Evolutionary conservation across 2,113 vertebrate species (phyloP).

Genomic region (Merops nubicus): DNA sequence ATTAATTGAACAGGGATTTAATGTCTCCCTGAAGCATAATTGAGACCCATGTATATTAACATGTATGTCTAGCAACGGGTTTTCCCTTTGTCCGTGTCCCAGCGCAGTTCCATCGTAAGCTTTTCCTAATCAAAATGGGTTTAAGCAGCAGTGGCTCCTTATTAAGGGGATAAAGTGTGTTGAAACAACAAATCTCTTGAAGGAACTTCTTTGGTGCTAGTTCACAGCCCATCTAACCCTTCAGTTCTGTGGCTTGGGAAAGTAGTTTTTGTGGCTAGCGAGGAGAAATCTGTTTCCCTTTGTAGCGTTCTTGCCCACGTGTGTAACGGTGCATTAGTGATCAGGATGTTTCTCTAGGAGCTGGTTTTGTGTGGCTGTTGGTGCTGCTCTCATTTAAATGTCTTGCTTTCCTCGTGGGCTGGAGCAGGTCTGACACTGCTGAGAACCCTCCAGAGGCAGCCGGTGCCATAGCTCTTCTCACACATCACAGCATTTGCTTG

Average conservation of each 20-base stretch:
- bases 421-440: neutral
- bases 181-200: neutral
- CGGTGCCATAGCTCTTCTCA: rapidly evolving
- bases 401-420: neutral
- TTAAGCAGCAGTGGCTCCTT: neutral
- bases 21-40: constrained; percentile 38
- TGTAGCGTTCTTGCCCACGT: neutral
- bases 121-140: neutral
- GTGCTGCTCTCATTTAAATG: neutral
- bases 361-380: neutral
- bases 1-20: constrained; percentile 46
- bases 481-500: neutral
- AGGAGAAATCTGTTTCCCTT: neutral
- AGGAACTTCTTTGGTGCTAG: neutral
- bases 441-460: neutral
- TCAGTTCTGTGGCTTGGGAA: neutral
- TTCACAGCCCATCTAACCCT: neutral
- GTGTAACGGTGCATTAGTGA: neutral
- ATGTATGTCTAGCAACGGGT: neutral
- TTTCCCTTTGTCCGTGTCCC: neutral
- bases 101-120: neutral
- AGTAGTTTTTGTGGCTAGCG: neutral
- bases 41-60: neutral
- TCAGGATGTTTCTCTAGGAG: neutral
- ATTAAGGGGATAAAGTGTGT: neutral